Evolutionary conservation across 2,113 vertebrate genomes (phyloP).

Genomic region (Mesitornis unicolor): DNA sequence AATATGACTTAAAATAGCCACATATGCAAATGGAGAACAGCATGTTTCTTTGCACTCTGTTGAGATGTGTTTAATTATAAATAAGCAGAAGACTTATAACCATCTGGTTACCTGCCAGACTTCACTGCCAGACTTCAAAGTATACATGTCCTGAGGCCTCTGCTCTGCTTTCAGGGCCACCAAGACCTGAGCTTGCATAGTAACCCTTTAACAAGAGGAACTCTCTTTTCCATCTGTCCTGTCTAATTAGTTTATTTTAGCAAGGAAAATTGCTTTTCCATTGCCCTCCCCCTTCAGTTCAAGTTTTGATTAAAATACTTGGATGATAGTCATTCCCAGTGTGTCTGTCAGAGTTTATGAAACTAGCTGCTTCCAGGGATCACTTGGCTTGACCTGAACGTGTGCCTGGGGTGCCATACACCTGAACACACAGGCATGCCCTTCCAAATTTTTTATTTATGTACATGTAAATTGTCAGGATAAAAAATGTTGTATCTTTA

Average conservation of each 20-base stretch:
- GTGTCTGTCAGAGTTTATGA: not conserved
- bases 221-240: slow-evolving; percentile 12
- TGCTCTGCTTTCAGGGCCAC: not conserved
- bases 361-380: not conserved
- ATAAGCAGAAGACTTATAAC: slow-evolving; percentile 20
- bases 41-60: slow-evolving; percentile 5
- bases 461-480: not conserved
- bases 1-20: slow-evolving; percentile 2
- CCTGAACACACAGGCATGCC: not conserved
- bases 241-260: not conserved
- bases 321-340: not conserved
- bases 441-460: not conserved
- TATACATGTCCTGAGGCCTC: not conserved
- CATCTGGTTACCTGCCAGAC: slow-evolving; percentile 23
- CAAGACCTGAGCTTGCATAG: not conserved
- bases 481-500: not conserved
- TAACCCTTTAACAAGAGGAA: not conserved
- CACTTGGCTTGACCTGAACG: not conserved
- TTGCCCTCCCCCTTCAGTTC: not conserved
- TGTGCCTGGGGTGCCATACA: not conserved
- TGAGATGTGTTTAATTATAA: slow-evolving; percentile 22
- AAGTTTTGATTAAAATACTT: slow-evolving; percentile 10
- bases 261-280: not conserved
- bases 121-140: not conserved
- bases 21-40: not conserved